Base-by-base conservation (phyloP, 2,888 invertebrate species). In the Metalampra italica region DNA sequence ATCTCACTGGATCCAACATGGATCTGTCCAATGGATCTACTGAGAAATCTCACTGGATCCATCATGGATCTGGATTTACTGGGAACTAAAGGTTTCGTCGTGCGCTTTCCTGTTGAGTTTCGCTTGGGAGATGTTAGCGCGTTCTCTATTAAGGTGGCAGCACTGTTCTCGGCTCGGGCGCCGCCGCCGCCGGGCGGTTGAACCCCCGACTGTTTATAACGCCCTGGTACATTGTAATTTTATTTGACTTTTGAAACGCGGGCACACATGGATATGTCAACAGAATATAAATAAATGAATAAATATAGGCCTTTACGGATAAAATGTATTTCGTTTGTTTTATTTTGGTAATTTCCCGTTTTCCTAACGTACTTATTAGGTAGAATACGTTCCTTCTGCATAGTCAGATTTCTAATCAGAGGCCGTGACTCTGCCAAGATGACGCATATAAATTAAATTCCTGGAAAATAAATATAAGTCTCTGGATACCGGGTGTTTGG, bases 301-400 rank as follows among this genome's bases (percentile, higher is more conserved):
- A 75, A 81, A 79, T 78, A 84, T 83, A 84, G 82, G 80, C 81
- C 80, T 79, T 78, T 79, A 82, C 65, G 75, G 80, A 82, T 81
- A 78, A 71, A 70, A 69, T 77, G 7, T 77, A 11, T 14, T 30
- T 38, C 38, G n/a, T 34, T 50, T 50, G 22, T 50, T 46, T 50
- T 47, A 34, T 49, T 44, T 49, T 43, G n/a, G n/a, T n/a, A n/a
- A 14, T 34, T 12, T 34, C 7, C 34, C 11, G 34, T 1, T 44
- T 34, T 34, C 34, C 34, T 9, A n/a, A n/a, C n/a, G n/a, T n/a
- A n/a, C n/a, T n/a, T n/a, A n/a, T n/a, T n/a, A n/a, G n/a, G n/a
- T n/a, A n/a, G n/a, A n/a, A n/a, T n/a, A 34, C 34, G 7, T 34
- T 5, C 8, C 7, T 11, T 34, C 9, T 9, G 34, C 11, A 9